Evolutionary conservation across 2,797 vertebrate genomes (phyloP).

Genomic region (Oreortyx pictus): DNA sequence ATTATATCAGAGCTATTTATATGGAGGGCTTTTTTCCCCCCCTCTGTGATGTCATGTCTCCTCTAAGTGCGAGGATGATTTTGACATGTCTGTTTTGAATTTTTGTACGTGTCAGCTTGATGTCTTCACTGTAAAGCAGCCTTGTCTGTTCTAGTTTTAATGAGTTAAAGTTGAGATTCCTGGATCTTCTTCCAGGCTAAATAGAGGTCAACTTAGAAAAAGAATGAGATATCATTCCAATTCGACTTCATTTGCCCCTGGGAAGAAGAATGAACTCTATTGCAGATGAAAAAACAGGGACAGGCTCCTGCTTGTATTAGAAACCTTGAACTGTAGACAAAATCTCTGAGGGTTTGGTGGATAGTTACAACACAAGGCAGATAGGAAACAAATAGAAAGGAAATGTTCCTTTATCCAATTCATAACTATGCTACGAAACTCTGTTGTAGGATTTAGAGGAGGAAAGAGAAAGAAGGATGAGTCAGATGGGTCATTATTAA

Average conservation of each 20-base stretch:
- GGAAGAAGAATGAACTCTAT: neutral
- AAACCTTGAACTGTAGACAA: neutral
- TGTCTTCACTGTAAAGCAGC: neutral
- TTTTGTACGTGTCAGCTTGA: neutral
- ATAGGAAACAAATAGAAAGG: neutral
- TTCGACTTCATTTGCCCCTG: neutral
- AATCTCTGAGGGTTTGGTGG: neutral
- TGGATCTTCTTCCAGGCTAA: neutral
- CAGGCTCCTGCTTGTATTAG: neutral
- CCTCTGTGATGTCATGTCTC: neutral
- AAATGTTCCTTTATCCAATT: neutral
- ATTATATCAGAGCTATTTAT: neutral
- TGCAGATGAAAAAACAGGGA: neutral
- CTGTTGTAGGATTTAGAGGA: slow-evolving; percentile 21
- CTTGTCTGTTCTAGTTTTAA: neutral
- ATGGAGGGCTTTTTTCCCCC: neutral
- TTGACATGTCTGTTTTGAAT: neutral
- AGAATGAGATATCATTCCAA: neutral
- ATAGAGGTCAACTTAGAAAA: neutral
- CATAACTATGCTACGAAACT: slow-evolving; percentile 10
- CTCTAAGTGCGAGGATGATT: neutral
- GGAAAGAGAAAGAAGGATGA: neutral
- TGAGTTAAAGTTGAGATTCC: neutral
- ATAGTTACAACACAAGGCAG: neutral
- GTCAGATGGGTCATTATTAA: neutral